Evolutionary conservation across 2,888 invertebrate species (phyloP).

Genomic region (Hymenopus coronatus): DNA sequence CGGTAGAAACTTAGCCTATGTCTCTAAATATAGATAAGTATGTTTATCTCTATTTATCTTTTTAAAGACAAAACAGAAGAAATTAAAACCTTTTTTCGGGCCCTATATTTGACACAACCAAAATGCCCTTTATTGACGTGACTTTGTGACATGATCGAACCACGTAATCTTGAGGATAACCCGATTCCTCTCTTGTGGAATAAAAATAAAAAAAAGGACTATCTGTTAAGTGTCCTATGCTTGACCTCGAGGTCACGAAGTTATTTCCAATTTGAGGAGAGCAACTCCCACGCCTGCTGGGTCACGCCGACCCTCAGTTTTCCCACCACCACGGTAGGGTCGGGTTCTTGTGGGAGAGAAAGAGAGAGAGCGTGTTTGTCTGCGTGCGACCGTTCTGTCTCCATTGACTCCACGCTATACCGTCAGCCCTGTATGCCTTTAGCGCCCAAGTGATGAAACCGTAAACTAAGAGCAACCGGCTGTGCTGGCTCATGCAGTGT

Average conservation of each 20-base stretch:
- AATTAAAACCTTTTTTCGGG: too few species aligned
- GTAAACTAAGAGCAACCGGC: not conserved
- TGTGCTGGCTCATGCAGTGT: not conserved
- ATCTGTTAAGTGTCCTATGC: not conserved
- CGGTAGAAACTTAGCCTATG: too few species aligned
- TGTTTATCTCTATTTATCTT: too few species aligned
- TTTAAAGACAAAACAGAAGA: too few species aligned
- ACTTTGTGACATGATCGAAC: too few species aligned
- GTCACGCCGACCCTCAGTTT: not conserved
- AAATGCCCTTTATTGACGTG: too few species aligned
- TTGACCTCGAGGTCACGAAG: not conserved
- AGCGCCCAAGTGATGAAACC: not conserved
- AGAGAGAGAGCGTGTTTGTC: not conserved
- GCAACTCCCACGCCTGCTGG: not conserved
- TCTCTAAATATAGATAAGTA: too few species aligned
- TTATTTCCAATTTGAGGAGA: not conserved
- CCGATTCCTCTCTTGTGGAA: too few species aligned
- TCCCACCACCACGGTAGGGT: not conserved
- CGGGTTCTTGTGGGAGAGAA: not conserved
- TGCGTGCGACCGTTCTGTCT: conserved; percentile 2
- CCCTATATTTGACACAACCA: too few species aligned
- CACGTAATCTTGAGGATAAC: too few species aligned
- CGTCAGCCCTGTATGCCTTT: not conserved
- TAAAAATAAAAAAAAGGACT: too few species aligned
- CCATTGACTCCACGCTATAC: conserved; percentile 3